Base-by-base conservation (phyloP, 1,140 invertebrate species). In the Hyposmocoma kahamanoa region DNA sequence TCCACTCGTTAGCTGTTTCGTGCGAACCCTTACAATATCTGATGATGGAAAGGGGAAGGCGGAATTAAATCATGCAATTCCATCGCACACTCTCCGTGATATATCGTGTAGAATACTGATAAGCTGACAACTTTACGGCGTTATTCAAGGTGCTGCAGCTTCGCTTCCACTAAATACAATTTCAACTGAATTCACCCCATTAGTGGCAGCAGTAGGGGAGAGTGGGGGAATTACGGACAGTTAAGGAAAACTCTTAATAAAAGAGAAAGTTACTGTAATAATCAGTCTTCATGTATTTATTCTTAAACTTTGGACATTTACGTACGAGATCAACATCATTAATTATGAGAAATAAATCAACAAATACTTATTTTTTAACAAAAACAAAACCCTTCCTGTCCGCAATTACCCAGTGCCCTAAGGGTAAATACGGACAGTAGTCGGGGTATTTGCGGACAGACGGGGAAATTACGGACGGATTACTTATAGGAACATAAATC, bases 371-470 rank as follows among this genome's bases (percentile, higher is more conserved):
- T 26, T 28, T 6, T 9, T 26, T 3, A 48, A 48, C 17, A 17
- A 48, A 41, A 26, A 22, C 28, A 13, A 48, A 39, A 41, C 21
- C 44, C 44, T 34, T 46, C 20, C 28, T 36, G 20, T 46, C 36
- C 44, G 30, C 17, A 6, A 34, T 46, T 46, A 30, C 46, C 46
- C 20, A 41, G n/a, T 13, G 19, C 18, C 6, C 24, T 22, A 26
- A 34, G 36, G 46, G 34, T 48, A 39, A 48, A 39, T 24, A 38
- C 46, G 36, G 41, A 39, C 46, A 41, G n/a, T 22, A 48, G 20
- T n/a, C 11, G 46, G 44, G 44, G 44, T 46, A 48, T 15, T 28
- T 28, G 11, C 24, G 24, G 11, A 28, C 24, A 6, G 11, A 28
- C 6, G n/a, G n/a, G n/a, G n/a, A n/a, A n/a, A n/a, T n/a, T n/a